Base-by-base conservation (phyloP, 2,888 invertebrate species). In the Flabesymbios commensalis region DNA sequence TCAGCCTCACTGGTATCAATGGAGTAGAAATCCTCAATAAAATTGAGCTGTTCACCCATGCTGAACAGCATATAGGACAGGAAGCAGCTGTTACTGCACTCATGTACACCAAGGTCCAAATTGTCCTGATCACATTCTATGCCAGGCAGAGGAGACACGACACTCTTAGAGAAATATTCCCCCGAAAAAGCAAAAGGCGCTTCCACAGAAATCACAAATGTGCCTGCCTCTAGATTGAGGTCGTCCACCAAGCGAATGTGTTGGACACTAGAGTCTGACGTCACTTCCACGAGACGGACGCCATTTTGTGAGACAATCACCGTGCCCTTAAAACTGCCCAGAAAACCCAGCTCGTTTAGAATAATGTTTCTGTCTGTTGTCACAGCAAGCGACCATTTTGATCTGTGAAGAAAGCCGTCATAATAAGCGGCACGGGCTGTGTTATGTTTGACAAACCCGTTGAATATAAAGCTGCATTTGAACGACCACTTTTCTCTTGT, bases 1-100 rank as follows among this genome's bases (percentile, higher is more conserved):
- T n/a, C n/a, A n/a, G n/a, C n/a, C n/a, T n/a, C n/a, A n/a, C n/a
- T n/a, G n/a, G n/a, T n/a, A n/a, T n/a, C n/a, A n/a, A n/a, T n/a
- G n/a, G n/a, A n/a, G n/a, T n/a, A 63, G 42, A 60, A 63, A 39
- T 63, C 57, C 31, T 63, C 63, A 1, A 63, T 39, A 41, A 63
- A 63, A 41, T 60, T 36, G 7, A 63, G 39, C 45, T 63, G 59
- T 19, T 63, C 60, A 2, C 59, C 52, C 4, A 57, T 56, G 2
- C 49, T 39, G 22, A 63, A 63, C 36, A 45, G 28, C 32, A 63
- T 24, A 28, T 51, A 57, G 4, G 41, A 3, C 7, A 63, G 22
- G 52, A 63, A 61, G 43, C 63, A 56, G 42, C 59, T 48, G 36
- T 48, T 32, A 47, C 57, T 57, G 32, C 10, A 29, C 26, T 63